A percentile compares a stretch with the other conserved stretches of the same genome.
These are phyloP conservation scores for Sphaerodactylus townsendi DNA, from an alignment of 2,113 vertebrate genomes.

Conservation along the genomic window DNA sequence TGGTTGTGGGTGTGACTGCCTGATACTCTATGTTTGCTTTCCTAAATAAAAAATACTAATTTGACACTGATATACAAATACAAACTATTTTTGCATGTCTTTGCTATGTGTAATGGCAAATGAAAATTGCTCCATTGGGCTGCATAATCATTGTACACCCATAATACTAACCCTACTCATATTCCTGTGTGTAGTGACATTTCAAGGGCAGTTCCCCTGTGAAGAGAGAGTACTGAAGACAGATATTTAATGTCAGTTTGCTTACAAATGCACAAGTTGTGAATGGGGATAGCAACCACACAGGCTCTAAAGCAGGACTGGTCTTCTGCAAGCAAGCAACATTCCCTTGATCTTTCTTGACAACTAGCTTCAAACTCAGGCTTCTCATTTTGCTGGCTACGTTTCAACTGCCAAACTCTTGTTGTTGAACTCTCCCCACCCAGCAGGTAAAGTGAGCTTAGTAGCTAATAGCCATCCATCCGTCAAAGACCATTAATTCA, in stretches of 20 bases:
- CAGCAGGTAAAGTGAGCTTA: not conserved
- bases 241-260: not conserved
- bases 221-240: not conserved
- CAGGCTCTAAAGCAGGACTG: not conserved
- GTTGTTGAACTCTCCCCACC: no score
- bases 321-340: not conserved
- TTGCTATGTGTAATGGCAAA: not conserved
- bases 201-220: not conserved
- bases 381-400: not conserved
- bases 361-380: not conserved
- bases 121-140: not conserved
- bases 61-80: not conserved
- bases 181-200: not conserved
- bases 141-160: no score
- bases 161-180: not conserved
- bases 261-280: not conserved
- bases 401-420: not conserved
- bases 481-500: not conserved
- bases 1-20: not conserved
- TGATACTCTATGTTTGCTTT: not conserved
- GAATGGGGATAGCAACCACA: not conserved
- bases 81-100: not conserved
- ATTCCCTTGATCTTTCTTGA: not conserved
- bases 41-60: not conserved
- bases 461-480: not conserved